A percentile compares a stretch with the other conserved stretches of the same genome.
phyloP scores from a whole-genome alignment of 2,797 vertebrate species.

The Thaleichthys pacificus region DNA sequence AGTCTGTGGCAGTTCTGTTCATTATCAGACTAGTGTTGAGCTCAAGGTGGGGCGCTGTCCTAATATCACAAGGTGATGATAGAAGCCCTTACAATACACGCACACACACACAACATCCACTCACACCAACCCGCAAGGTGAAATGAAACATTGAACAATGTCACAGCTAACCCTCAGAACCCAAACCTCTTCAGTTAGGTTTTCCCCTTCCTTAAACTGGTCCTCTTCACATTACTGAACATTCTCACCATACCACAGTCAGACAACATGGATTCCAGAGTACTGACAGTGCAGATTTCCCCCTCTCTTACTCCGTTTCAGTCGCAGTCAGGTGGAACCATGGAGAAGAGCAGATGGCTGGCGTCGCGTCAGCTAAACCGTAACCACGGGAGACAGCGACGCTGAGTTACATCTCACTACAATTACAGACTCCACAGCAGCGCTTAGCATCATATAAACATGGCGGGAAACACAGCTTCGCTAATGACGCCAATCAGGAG shows the following conservation, averaged over 20 bases:
- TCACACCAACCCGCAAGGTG: constrained; percentile 13
- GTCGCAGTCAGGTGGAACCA: neutral
- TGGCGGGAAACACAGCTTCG: constrained; percentile 12
- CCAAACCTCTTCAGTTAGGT: too few species aligned
- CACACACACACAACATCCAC: neutral
- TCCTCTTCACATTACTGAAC: neutral
- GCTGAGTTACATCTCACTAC: constrained; percentile 36
- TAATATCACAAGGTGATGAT: constrained; percentile 5
- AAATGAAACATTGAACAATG: neutral
- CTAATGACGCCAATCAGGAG: constrained; percentile 37
- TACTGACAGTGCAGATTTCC: too few species aligned
- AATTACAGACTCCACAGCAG: constrained; percentile 14
- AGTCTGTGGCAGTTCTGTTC: neutral
- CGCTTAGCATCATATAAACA: constrained; percentile 33
- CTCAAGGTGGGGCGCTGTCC: neutral
- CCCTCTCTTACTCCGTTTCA: neutral
- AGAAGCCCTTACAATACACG: neutral
- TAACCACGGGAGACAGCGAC: constrained; percentile 16
- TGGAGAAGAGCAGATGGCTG: constrained; percentile 24
- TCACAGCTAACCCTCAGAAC: too few species aligned
- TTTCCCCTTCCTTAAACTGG: too few species aligned
- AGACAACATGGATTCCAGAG: too few species aligned
- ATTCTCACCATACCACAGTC: neutral
- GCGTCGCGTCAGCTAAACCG: constrained; percentile 18
- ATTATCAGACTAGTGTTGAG: neutral